Evolutionary conservation across 2,888 invertebrate species (phyloP).

Genomic region (Rhagonycha lutea): DNA sequence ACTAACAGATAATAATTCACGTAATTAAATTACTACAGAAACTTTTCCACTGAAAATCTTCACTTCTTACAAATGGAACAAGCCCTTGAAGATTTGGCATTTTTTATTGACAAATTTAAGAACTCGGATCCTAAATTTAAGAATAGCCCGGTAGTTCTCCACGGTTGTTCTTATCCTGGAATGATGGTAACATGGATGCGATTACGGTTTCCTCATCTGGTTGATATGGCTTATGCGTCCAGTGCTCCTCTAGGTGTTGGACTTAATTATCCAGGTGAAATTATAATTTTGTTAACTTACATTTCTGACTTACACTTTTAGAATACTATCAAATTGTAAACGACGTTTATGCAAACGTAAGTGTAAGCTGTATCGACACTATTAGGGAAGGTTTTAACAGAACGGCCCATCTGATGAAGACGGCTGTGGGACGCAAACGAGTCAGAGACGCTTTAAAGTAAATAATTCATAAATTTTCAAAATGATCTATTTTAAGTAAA

Average conservation of each 20-base stretch:
- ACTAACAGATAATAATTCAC: neutral
- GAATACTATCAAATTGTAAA: slow-evolving; percentile 1
- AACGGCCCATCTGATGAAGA: no score
- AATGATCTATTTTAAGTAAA: neutral
- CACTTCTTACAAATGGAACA: neutral
- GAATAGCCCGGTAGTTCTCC: slow-evolving; percentile 46
- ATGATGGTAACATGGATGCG: slow-evolving; percentile 65
- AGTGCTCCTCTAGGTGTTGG: slow-evolving; percentile 56
- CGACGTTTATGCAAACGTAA: neutral
- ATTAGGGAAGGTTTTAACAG: no score
- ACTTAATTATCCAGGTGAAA: slow-evolving; percentile 6
- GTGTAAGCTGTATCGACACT: no score
- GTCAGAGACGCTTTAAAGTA: neutral
- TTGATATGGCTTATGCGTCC: slow-evolving; percentile 62
- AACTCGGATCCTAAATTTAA: neutral
- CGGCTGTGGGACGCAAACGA: no score
- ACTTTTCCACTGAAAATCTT: neutral
- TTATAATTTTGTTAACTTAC: neutral
- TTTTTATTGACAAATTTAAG: neutral
- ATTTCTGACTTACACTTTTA: neutral
- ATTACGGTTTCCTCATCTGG: slow-evolving; percentile 62
- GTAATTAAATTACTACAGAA: neutral
- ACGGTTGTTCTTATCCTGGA: slow-evolving; percentile 65
- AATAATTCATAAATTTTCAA: neutral
- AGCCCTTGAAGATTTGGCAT: slow-evolving; percentile 1